Percentiles rank a stretch among this genome's conserved stretches.
phyloP scores from a whole-genome alignment of 2,113 vertebrate genomes.

The Pristiophorus japonicus region DNA sequence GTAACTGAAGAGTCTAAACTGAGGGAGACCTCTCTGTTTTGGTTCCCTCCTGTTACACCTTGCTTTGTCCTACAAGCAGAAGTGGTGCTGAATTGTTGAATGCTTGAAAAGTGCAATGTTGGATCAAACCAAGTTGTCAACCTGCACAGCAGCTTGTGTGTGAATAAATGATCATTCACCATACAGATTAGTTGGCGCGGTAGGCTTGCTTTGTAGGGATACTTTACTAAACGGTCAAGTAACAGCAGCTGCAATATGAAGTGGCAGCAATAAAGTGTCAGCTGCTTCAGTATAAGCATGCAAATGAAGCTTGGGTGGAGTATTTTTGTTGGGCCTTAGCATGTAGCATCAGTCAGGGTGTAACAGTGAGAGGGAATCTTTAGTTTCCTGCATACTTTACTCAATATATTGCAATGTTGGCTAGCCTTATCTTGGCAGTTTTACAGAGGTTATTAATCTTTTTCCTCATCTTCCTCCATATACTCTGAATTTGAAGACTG shows the following conservation, averaged over 20 bases:
- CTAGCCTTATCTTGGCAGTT: background rate
- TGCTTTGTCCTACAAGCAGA: background rate
- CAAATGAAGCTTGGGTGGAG: background rate
- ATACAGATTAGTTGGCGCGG: background rate
- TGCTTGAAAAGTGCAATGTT: background rate
- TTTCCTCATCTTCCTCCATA: background rate
- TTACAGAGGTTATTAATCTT: background rate
- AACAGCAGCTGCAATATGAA: background rate
- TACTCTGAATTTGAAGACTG: background rate
- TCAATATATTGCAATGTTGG: constrained; percentile 2
- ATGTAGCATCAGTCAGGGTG: background rate
- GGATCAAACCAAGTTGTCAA: background rate
- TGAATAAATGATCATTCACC: background rate
- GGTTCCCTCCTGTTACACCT: background rate
- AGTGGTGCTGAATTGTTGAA: background rate
- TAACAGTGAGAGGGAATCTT: background rate
- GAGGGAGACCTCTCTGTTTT: background rate
- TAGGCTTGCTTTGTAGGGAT: background rate
- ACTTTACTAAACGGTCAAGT: background rate
- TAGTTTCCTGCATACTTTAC: constrained; percentile 2
- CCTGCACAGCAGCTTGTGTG: background rate
- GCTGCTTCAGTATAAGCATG: background rate
- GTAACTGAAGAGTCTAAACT: background rate
- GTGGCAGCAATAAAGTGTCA: background rate
- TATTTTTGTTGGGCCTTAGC: background rate